Percentiles rank a stretch among this genome's conserved stretches.
Conservation (phyloP, 2,113 vertebrate genomes). For the Aplodontia rufa region DNA sequence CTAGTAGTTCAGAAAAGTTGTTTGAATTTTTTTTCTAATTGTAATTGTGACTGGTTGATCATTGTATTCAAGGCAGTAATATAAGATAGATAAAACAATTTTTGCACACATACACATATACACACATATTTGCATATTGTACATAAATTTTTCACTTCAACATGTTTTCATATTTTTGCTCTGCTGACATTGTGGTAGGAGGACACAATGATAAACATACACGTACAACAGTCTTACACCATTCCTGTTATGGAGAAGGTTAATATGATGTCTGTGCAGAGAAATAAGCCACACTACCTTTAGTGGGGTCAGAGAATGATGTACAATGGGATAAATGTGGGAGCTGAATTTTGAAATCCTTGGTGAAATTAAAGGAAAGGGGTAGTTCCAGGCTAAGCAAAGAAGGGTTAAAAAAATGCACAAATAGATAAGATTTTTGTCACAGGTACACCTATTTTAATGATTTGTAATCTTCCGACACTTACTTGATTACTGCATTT, state of each 20-base stretch:
- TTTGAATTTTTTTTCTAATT: not conserved
- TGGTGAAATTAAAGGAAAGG: not conserved
- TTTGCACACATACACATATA: not conserved
- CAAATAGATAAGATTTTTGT: not conserved
- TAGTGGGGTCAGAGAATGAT: not conserved
- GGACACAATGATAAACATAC: not conserved
- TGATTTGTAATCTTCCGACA: not conserved
- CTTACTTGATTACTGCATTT: not conserved
- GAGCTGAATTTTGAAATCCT: not conserved
- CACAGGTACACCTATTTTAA: not conserved
- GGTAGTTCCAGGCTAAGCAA: not conserved
- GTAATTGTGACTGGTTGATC: not conserved
- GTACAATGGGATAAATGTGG: not conserved
- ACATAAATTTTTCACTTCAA: not conserved
- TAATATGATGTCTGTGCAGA: not conserved
- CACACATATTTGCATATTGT: not conserved
- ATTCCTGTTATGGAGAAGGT: not conserved
- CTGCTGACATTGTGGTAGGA: not conserved
- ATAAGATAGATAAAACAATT: not conserved
- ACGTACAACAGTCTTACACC: not conserved
- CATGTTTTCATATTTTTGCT: not conserved
- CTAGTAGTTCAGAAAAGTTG: not conserved
- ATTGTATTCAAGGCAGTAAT: not conserved
- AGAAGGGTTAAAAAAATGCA: not conserved
- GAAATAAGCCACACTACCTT: not conserved